Evolutionary conservation across 53 echinoderm and acorn worm species (phyloP).

Genomic region (Pentamera pediparva): DNA sequence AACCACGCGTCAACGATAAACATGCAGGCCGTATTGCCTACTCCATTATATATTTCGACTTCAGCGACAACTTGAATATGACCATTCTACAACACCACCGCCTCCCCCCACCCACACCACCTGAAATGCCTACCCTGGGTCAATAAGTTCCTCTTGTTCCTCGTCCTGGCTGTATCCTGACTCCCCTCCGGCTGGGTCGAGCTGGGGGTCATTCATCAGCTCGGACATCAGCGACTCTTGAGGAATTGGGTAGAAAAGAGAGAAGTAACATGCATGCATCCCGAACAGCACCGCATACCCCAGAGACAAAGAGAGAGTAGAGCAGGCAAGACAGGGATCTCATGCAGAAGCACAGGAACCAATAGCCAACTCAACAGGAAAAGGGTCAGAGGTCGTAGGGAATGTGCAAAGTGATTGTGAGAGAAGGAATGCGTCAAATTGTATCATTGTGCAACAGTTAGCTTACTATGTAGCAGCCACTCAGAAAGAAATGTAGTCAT

Average conservation of each 20-base stretch:
- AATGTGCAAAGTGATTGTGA: not conserved
- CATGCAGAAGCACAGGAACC: no score
- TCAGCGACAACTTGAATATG: no score
- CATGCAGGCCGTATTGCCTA: no score
- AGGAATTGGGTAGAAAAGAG: not conserved
- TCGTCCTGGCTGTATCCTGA: conserved; percentile 28
- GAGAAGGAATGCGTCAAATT: not conserved
- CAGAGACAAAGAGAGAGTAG: not conserved
- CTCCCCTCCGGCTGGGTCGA: conserved; percentile 10
- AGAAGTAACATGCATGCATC: not conserved
- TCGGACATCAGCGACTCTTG: conserved; percentile 10
- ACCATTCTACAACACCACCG: no score
- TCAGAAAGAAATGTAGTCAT: no score
- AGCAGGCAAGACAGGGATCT: no score
- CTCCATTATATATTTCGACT: no score
- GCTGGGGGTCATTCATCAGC: conserved; percentile 28
- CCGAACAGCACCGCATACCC: not conserved
- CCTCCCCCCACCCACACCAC: no score
- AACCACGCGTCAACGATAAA: no score
- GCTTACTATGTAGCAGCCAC: no score
- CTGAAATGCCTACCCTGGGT: not conserved
- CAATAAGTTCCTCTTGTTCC: conserved; percentile 5
- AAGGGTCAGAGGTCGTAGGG: not conserved
- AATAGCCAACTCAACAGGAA: not conserved
- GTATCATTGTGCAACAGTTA: no score